Evolutionary conservation across 1,140 invertebrate genomes (phyloP).

Genomic region (Drosophila rhopaloa): DNA sequence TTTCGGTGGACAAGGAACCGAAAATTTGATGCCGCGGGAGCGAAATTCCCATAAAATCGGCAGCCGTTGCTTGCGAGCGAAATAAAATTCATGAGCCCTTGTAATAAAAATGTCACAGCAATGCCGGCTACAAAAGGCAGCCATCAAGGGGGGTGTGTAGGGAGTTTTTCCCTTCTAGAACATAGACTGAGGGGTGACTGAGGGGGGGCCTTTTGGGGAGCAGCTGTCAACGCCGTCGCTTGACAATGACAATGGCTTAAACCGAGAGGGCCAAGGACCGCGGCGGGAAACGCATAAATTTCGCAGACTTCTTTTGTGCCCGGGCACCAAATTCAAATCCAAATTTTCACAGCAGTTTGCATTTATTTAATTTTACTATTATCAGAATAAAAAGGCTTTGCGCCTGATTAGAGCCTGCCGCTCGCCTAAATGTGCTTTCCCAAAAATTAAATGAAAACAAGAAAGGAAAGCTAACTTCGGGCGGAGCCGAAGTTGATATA

Average conservation of each 20-base stretch:
- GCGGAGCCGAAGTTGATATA: too few relatives aligned
- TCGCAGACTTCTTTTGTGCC: slow-evolving; percentile 65
- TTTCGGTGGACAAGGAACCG: slow-evolving; percentile 35
- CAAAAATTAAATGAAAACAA: slow-evolving; percentile 76
- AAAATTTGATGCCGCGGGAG: slow-evolving; percentile 26
- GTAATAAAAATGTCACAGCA: slow-evolving; percentile 75
- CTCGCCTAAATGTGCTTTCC: slow-evolving; percentile 48
- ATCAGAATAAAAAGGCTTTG: slow-evolving; percentile 81
- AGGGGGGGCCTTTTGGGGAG: slow-evolving; percentile 4
- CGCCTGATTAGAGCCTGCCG: slow-evolving; percentile 69
- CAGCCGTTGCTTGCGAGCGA: slow-evolving; percentile 53
- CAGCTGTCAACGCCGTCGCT: slow-evolving; percentile 71
- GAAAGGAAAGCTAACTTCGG: too few relatives aligned
- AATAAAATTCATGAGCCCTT: slow-evolving; percentile 81
- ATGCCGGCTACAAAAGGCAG: slow-evolving; percentile 60
- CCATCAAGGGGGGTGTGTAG: slow-evolving; percentile 23
- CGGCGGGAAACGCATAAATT: slow-evolving; percentile 61
- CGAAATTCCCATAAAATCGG: slow-evolving; percentile 67
- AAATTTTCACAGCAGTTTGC: slow-evolving; percentile 73
- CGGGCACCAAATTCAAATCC: slow-evolving; percentile 36
- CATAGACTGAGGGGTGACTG: background rate
- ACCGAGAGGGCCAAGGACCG: background rate
- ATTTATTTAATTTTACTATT: slow-evolving; percentile 82
- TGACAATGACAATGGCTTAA: slow-evolving; percentile 74
- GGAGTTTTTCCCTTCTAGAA: background rate